Base-by-base conservation (phyloP, 1,140 invertebrate species). In the Temnothorax longispinosus region DNA sequence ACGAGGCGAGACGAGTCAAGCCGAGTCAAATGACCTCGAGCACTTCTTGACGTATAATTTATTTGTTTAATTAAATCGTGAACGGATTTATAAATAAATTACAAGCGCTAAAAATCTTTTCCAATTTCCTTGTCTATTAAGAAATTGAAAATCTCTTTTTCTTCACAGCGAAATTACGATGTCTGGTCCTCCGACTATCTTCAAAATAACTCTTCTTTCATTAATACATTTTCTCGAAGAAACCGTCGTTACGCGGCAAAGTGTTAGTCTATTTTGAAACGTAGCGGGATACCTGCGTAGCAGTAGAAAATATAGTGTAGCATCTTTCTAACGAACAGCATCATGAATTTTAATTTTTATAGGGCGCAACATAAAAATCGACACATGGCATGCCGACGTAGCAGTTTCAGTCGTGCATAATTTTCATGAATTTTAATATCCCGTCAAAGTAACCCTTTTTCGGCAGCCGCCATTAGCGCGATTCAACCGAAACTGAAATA, bases 351-450 rank as follows among this genome's bases (percentile, higher is more conserved):
- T 86, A 86, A 86, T 86, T 86, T 86, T 85, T 67, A 78, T 44
- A 76, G 18, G 18, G 3, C 35, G 85, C 60, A 32, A 69, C 35
- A 81, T 67, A 64, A 84, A 76, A 47, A 38, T 69, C 74, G 74
- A 64, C 80, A 80, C 44, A 85, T 69, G 67, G 72, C 54, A 64
- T 18, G 86, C 67, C 32, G 64, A 87, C 86, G 65, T 18, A 47
- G 77, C 87, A 62, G 44, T 81, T 71, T 80, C 47, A 18, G n/a
- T 50, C 35, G 62, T n/a, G 32, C 27, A 27, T 54, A 56, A 81
- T 74, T 76, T 90, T 92, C 91, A 93, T 94, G 94, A 92, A 94
- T 94, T 94, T 94, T 94, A 94, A 94, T 94, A 91, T 93, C 91
- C 86, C 56, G 87, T 84, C 88, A 91, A 91, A 92, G 38, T 75